Evolutionary conservation across 92 coral and sea anemone genomes (phyloP).

Genomic region (Paragorgia papillata): DNA sequence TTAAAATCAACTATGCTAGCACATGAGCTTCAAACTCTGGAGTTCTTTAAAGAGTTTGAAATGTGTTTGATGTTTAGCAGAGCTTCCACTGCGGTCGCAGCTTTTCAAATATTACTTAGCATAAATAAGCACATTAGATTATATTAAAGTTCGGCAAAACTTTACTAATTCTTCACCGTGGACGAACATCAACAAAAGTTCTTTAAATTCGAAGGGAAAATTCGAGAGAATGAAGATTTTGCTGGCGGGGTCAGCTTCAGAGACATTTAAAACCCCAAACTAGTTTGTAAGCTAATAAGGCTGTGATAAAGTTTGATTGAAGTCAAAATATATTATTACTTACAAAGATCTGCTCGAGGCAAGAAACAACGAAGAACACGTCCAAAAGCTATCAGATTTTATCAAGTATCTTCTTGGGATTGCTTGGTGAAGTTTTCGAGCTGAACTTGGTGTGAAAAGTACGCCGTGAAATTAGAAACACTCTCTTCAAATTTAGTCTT

Average conservation of each 20-base stretch:
- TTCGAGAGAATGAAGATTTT: not conserved
- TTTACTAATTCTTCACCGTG: constrained; percentile 5
- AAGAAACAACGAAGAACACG: not conserved
- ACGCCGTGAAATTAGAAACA: constrained; percentile 36
- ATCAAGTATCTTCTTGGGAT: not conserved
- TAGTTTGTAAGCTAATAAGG: constrained; percentile 21
- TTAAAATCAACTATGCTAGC: not conserved
- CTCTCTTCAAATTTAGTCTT: constrained; percentile 1
- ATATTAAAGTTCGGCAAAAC: constrained; percentile 21
- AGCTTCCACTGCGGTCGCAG: constrained; percentile 31
- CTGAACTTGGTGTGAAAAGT: no score
- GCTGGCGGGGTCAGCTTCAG: not conserved
- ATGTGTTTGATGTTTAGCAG: constrained; percentile 1
- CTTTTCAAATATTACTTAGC: constrained; percentile 48
- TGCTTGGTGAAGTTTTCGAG: not conserved
- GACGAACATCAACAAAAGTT: not conserved
- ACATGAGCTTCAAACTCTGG: not conserved
- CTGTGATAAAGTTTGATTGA: constrained; percentile 15
- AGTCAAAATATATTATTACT: constrained; percentile 16
- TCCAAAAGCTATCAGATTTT: not conserved
- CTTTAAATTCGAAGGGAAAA: not conserved
- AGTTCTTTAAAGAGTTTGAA: constrained; percentile 11
- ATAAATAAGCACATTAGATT: constrained; percentile 32
- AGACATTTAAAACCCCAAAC: constrained; percentile 22
- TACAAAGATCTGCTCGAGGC: not conserved